Base-by-base conservation (phyloP, 2,888 invertebrate genomes). In the Parnassius mnemosyne region DNA sequence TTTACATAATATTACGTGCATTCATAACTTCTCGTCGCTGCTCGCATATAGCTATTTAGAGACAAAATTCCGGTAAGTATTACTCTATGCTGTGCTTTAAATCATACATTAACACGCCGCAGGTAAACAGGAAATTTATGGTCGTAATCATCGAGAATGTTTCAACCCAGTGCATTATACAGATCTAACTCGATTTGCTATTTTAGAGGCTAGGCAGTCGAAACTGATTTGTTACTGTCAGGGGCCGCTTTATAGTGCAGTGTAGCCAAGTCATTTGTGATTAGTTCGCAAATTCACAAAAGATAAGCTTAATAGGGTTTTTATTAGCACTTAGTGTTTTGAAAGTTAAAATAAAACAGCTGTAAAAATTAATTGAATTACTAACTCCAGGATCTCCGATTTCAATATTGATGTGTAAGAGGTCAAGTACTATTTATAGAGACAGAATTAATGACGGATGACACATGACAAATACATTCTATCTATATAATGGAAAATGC, bases 111-210 rank as follows among this genome's bases (percentile, higher is more conserved):
- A 80, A 80, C 75, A 72, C 71, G 60, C 25, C 64, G 72, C 77
- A 75, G 77, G 77, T 80, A 75, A 60, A 76, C 58, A 71, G 67
- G 56, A 73, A 78, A 84, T 85, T 84, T 85, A 84, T 83, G 80
- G 71, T 68, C 71, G 78, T 80, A 81, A 84, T 83, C 80, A 80
- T 74, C 79, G 76, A 75, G 77, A 79, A 81, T 79, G 75, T 79
- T 81, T 78, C 74, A 82, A 72, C 71, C 69, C 69, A 73, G 72
- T 79, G 72, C 77, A 80, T 78, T 74, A 74, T 66, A 67, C 65
- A 62, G 59, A 57, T 61, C 55, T 58, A 62, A 66, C 64, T 67
- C 69, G 68, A 75, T 77, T 75, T 72, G 76, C 72, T 70, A 68
- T 67, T 63, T 56, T 46, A 41, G 16, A 53, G 11, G 47, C 16